A percentile compares a stretch with the other conserved stretches of the same genome.
Conservation (phyloP, 2,113 vertebrate species). For the Verasper variegatus region DNA sequence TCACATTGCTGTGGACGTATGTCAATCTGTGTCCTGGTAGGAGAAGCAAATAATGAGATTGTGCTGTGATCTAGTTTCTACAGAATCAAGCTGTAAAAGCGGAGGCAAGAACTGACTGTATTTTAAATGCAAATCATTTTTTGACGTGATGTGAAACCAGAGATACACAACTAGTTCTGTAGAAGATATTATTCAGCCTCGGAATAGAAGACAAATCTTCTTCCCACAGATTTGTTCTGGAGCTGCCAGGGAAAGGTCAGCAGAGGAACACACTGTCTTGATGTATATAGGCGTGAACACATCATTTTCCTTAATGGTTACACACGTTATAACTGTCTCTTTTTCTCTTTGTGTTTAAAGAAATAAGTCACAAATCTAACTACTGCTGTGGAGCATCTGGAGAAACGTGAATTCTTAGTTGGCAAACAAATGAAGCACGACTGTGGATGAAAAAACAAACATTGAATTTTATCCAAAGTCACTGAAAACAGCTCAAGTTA, state of each 20-base stretch:
- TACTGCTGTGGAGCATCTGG: too few relatives aligned
- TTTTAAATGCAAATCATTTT: too few relatives aligned
- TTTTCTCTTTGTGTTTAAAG: not conserved
- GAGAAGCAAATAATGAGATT: not conserved
- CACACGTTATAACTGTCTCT: not conserved
- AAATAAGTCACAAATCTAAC: not conserved
- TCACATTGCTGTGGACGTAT: not conserved
- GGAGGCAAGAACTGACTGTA: too few relatives aligned
- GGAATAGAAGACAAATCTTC: not conserved
- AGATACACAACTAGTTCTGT: too few relatives aligned
- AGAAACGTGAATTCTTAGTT: too few relatives aligned
- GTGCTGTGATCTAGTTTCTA: not conserved
- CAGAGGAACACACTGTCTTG: too few relatives aligned
- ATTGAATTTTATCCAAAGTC: too few relatives aligned
- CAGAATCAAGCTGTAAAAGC: too few relatives aligned
- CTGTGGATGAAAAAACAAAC: too few relatives aligned
- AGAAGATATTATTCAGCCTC: not conserved
- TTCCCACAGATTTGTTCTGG: not conserved
- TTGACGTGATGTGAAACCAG: too few relatives aligned
- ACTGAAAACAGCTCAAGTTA: too few relatives aligned
- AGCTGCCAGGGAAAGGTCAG: not conserved
- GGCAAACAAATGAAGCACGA: too few relatives aligned
- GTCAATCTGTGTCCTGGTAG: not conserved
- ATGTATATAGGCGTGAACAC: not conserved
- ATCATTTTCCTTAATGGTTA: not conserved